Percentiles rank a stretch among this genome's conserved stretches.
Evolutionary conservation across 2,888 invertebrate genomes (phyloP).

Genomic region (Stenodera caucasica): DNA sequence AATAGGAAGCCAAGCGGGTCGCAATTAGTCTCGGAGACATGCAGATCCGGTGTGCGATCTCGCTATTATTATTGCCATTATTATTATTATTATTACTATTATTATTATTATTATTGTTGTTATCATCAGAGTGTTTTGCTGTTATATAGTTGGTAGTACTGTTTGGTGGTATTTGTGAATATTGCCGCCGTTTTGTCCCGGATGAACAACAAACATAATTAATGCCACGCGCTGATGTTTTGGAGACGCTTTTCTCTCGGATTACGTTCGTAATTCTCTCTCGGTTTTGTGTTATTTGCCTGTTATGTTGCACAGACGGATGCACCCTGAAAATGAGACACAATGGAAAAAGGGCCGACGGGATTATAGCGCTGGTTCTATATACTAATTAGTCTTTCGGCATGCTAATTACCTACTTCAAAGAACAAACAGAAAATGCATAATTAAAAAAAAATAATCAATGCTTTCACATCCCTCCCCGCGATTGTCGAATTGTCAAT

Average conservation of each 20-base stretch:
- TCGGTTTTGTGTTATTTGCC: constrained; percentile 37
- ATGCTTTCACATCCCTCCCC: no score
- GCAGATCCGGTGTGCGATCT: constrained; percentile 15
- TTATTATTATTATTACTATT: background rate
- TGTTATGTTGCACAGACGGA: constrained; percentile 32
- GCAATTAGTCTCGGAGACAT: constrained; percentile 9
- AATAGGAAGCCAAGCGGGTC: constrained; percentile 8
- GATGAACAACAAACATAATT: constrained; percentile 25
- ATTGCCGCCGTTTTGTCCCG: constrained; percentile 6
- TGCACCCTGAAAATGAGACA: constrained; percentile 35
- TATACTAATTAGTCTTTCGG: constrained; percentile 46
- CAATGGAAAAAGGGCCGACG: constrained; percentile 35
- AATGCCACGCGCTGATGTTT: constrained; percentile 22
- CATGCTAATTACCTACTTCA: constrained; percentile 46
- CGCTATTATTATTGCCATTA: constrained; percentile 12
- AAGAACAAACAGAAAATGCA: constrained; percentile 39
- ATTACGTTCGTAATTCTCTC: constrained; percentile 36
- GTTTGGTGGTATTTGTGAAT: no score
- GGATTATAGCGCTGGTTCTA: constrained; percentile 26
- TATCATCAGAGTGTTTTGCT: background rate
- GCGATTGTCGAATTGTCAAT: background rate
- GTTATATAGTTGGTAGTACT: no score
- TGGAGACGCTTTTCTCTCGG: constrained; percentile 26
- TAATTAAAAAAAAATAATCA: constrained; percentile 42
- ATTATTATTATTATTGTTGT: constrained; percentile 7